Conservation (phyloP, 92 coral and sea anemone species). For the Epizoanthus rinbou region DNA sequence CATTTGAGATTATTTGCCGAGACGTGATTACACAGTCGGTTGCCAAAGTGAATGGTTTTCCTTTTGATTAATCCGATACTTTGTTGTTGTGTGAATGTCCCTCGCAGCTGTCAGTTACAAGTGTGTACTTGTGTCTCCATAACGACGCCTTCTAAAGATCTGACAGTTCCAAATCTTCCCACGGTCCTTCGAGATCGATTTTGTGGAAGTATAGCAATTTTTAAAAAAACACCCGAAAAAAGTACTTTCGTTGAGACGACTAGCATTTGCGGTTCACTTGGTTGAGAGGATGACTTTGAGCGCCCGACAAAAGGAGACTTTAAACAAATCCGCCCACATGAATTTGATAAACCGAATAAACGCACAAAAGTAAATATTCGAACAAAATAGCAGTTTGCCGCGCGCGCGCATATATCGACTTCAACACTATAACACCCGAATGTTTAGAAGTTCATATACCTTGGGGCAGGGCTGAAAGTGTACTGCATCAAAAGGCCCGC, state of each 20-base stretch:
- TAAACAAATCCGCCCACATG: slow-evolving; percentile 33
- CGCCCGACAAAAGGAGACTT: neutral
- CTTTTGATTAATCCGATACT: slow-evolving; percentile 4
- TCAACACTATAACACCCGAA: neutral
- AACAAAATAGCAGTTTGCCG: slow-evolving; percentile 14
- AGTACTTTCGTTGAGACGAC: neutral
- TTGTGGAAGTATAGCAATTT: neutral
- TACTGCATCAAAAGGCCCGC: neutral
- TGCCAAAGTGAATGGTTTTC: slow-evolving; percentile 1
- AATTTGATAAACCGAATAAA: neutral
- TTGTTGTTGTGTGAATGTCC: neutral
- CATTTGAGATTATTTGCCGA: slow-evolving; percentile 25
- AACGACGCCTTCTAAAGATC: slow-evolving; percentile 25
- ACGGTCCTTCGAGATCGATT: slow-evolving; percentile 15
- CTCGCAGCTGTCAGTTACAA: slow-evolving; percentile 25
- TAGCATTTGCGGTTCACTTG: neutral
- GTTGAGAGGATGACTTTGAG: neutral
- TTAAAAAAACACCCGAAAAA: neutral
- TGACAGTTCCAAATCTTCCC: slow-evolving; percentile 42
- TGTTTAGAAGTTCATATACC: neutral
- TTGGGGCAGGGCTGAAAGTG: neutral
- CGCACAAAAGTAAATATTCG: slow-evolving; percentile 25
- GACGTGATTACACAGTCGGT: slow-evolving; percentile 2
- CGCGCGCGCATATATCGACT: slow-evolving; percentile 25
- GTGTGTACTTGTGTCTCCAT: slow-evolving; percentile 42